These are phyloP conservation scores for Bubalus kerabau DNA, from an alignment of 2,113 vertebrate genomes.

Conservation along the genomic window DNA sequence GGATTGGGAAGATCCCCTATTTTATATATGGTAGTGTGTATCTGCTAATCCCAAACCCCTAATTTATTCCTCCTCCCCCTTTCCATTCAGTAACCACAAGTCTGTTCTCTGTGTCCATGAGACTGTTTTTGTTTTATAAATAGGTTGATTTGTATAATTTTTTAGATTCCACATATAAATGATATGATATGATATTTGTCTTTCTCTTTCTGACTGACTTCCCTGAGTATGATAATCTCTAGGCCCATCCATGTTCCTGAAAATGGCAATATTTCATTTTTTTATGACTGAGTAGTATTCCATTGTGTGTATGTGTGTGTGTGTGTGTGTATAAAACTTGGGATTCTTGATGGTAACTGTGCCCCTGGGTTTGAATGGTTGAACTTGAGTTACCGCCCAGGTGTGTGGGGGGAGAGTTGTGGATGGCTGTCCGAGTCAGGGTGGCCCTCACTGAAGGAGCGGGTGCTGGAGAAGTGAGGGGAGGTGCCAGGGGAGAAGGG, in stretches of 20 bases:
- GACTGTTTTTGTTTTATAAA: not conserved
- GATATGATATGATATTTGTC: not conserved
- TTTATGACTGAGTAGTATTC: not conserved
- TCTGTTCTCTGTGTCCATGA: not conserved
- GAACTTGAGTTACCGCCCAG: not conserved
- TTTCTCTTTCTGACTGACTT: not conserved
- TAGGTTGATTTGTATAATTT: not conserved
- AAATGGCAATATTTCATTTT: not conserved
- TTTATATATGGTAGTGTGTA: not conserved
- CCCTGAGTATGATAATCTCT: not conserved
- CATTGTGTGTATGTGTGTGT: not conserved
- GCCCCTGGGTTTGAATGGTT: not conserved
- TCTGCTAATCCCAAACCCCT: not conserved
- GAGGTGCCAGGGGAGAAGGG: rapidly evolving
- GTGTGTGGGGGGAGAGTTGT: rapidly evolving
- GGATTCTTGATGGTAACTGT: no score
- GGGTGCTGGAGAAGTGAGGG: not conserved
- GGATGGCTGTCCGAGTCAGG: rapidly evolving
- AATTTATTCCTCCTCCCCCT: not conserved
- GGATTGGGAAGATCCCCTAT: not conserved
- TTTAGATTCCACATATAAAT: not conserved
- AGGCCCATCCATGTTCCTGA: not conserved
- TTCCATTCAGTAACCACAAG: not conserved
- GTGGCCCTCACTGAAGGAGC: not conserved
- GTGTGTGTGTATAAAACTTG: not conserved